phyloP scores from a whole-genome alignment of 53 echinoderm and acorn worm genomes.

The Stichopus horrens region DNA sequence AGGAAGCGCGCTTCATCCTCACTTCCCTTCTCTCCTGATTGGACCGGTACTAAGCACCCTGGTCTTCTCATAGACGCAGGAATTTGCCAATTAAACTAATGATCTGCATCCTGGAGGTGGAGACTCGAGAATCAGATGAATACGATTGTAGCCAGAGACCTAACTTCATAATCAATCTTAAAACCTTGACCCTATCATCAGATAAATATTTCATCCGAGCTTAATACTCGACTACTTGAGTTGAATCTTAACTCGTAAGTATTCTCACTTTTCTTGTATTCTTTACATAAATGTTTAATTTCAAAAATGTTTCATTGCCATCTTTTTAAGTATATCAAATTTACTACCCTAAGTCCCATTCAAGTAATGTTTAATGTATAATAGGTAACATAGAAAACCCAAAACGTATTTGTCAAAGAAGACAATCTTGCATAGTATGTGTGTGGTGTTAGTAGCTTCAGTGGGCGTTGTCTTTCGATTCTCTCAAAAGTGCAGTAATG shows the following conservation, averaged over 20 bases:
- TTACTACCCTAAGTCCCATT: no score
- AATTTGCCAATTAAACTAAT: constrained; percentile 31
- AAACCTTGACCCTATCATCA: not conserved
- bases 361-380: no score
- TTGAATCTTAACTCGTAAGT: not conserved
- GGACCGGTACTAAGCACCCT: constrained; percentile 15
- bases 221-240: not conserved
- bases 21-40: constrained; percentile 1
- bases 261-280: not conserved
- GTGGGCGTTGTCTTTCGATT: no score
- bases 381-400: no score
- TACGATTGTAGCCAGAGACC: no score
- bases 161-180: not conserved
- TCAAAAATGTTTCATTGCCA: no score
- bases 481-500: no score
- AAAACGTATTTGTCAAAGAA: no score
- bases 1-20: constrained; percentile 24
- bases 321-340: no score
- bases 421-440: no score
- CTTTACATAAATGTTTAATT: no score
- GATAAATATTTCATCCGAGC: not conserved
- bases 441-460: no score
- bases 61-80: not conserved
- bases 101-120: not conserved
- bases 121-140: not conserved